These are phyloP conservation scores for Polyergus mexicanus DNA, from an alignment of 1,140 invertebrate species.

Conservation along the genomic window DNA sequence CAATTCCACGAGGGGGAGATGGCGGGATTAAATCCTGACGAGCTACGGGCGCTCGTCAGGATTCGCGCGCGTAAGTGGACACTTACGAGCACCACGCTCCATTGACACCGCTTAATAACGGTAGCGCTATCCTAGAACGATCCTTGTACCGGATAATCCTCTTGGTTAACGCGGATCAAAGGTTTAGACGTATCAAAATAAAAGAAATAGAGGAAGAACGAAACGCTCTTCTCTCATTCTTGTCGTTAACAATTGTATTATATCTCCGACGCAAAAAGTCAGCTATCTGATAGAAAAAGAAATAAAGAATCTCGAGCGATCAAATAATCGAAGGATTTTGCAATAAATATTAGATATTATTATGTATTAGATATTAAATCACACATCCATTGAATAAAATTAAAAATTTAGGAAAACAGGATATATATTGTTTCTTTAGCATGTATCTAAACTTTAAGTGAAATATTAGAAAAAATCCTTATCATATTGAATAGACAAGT, in stretches of 20 bases:
- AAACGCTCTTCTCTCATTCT: background rate
- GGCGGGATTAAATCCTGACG: constrained; percentile 67
- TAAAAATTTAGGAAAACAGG: background rate
- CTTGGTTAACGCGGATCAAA: constrained; percentile 17
- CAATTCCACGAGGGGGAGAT: constrained; percentile 37
- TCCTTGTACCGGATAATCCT: constrained; percentile 27
- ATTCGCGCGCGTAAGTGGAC: constrained; percentile 65
- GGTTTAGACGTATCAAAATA: constrained; percentile 6
- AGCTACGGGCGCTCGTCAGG: constrained; percentile 57
- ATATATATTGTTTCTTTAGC: too few relatives aligned
- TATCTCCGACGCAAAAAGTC: background rate
- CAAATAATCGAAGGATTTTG: background rate
- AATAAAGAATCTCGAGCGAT: too few relatives aligned
- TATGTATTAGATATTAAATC: too few relatives aligned
- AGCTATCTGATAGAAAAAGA: background rate
- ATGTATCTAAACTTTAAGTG: too few relatives aligned
- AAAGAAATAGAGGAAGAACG: background rate
- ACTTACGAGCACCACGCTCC: constrained; percentile 67
- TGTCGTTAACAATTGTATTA: constrained; percentile 19
- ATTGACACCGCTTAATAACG: constrained; percentile 62
- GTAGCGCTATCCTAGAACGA: constrained; percentile 30
- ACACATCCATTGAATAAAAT: background rate
- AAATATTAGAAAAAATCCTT: background rate
- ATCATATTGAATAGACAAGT: background rate
- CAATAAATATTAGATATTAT: too few relatives aligned